phyloP scores from a whole-genome alignment of 2,888 invertebrate genomes.

The Gonocerus acuteangulatus region DNA sequence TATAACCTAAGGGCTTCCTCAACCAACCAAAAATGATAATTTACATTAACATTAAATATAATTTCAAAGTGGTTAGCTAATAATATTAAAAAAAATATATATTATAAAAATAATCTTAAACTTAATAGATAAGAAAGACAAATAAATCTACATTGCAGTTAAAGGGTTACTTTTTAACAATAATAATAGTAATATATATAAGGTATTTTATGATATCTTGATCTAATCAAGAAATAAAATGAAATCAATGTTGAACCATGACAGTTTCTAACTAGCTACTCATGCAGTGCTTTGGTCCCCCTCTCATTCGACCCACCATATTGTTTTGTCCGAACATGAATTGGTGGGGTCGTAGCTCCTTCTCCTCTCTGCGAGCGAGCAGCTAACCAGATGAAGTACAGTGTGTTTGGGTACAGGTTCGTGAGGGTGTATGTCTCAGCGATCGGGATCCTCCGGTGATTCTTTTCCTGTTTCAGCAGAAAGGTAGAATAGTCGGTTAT shows the following conservation, averaged over 20 bases:
- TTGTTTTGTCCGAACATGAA: constrained; percentile 91
- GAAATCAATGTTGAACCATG: constrained; percentile 28
- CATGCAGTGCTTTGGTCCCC: constrained; percentile 20
- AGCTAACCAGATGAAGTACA: constrained; percentile 94
- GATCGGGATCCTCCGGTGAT: constrained; percentile 61
- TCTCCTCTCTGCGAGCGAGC: constrained; percentile 89
- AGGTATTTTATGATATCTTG: no score
- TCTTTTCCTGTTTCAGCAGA: constrained; percentile 67
- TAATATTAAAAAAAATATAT: no score
- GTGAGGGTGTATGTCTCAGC: constrained; percentile 79
- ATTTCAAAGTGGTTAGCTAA: no score
- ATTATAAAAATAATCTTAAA: no score
- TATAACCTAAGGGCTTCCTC: no score
- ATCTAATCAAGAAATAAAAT: no score
- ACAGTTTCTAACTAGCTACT: constrained; percentile 32
- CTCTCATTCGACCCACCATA: constrained; percentile 69
- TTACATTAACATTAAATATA: no score
- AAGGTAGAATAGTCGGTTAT: no score
- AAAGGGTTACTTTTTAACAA: background rate
- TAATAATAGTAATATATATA: no score
- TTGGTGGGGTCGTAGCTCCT: constrained; percentile 89
- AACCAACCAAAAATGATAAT: no score
- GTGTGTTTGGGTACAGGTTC: constrained; percentile 87
- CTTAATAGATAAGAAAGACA: no score
- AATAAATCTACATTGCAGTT: background rate